These are phyloP conservation scores for Hofmannophila pseudospretella DNA, from an alignment of 2,888 invertebrate genomes.

Conservation along the genomic window DNA sequence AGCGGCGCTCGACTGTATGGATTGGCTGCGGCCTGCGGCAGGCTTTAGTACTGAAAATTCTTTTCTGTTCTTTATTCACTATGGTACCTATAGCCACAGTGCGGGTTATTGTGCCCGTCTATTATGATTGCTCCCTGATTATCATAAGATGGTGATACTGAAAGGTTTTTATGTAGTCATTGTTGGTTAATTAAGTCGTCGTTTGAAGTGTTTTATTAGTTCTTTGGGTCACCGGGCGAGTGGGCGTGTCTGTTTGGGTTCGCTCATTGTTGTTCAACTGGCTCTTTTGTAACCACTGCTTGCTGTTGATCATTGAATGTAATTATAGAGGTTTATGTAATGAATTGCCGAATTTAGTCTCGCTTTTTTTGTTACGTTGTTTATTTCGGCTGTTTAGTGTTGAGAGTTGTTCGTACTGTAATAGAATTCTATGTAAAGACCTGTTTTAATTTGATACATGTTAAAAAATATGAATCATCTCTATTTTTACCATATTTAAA, in stretches of 20 bases:
- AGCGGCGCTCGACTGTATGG: no score
- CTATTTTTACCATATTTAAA: no score
- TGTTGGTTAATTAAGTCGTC: constrained; percentile 59
- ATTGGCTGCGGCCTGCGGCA: no score
- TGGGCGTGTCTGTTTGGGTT: constrained; percentile 43
- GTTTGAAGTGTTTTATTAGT: constrained; percentile 47
- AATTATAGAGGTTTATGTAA: constrained; percentile 23
- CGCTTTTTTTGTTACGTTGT: constrained; percentile 13
- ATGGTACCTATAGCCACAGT: no score
- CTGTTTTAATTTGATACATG: no score
- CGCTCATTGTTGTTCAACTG: constrained; percentile 17
- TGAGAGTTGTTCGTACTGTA: no score
- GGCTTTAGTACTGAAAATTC: no score
- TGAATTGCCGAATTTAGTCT: constrained; percentile 10
- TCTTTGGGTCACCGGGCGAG: constrained; percentile 53
- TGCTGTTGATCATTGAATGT: constrained; percentile 16
- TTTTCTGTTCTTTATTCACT: no score
- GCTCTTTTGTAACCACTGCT: constrained; percentile 17
- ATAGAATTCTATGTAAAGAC: no score
- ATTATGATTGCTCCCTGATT: constrained; percentile 49
- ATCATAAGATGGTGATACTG: constrained; percentile 46
- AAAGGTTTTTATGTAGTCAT: constrained; percentile 53
- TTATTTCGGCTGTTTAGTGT: constrained; percentile 14
- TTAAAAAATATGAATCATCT: no score
- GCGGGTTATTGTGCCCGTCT: constrained; percentile 41